These are phyloP conservation scores for Dasypogon diadema DNA, from an alignment of 2,888 invertebrate species.

Conservation along the genomic window DNA sequence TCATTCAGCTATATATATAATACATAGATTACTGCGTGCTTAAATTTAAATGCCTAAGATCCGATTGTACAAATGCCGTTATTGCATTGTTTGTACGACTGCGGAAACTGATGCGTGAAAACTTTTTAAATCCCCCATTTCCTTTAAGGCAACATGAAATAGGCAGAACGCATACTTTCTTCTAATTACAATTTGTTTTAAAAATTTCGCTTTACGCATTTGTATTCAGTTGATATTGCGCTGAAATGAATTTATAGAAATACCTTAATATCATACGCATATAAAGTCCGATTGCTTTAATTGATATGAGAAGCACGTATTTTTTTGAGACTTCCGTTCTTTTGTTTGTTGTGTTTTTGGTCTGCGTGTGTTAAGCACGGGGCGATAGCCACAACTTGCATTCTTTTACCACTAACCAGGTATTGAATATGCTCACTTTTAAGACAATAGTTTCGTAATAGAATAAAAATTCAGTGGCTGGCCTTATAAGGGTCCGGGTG, in stretches of 20 bases:
- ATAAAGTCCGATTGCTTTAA: constrained; percentile 37
- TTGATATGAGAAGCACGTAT: constrained; percentile 52
- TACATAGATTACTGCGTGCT: too few relatives aligned
- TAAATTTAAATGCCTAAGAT: too few relatives aligned
- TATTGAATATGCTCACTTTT: constrained; percentile 2
- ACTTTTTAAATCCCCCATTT: too few relatives aligned
- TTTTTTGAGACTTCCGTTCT: constrained; percentile 56
- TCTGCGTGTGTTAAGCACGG: constrained; percentile 31
- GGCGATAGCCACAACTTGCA: constrained; percentile 26
- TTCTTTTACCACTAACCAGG: constrained; percentile 12
- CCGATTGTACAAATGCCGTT: too few relatives aligned
- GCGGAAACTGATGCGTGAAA: too few relatives aligned
- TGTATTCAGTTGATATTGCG: constrained; percentile 51
- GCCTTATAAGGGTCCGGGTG: constrained; percentile 16
- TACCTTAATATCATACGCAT: constrained; percentile 55
- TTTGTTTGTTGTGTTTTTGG: constrained; percentile 54
- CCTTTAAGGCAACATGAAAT: too few relatives aligned
- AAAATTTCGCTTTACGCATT: constrained; percentile 39
- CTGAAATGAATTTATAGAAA: constrained; percentile 55
- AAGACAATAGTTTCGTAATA: constrained; percentile 29
- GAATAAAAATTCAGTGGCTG: constrained; percentile 23
- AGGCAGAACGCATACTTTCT: constrained; percentile 1
- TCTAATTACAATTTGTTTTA: constrained; percentile 35
- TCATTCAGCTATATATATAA: too few relatives aligned
- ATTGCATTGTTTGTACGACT: too few relatives aligned